Base-by-base conservation (phyloP, 2,888 invertebrate genomes). In the Stenichneumon culpator region DNA sequence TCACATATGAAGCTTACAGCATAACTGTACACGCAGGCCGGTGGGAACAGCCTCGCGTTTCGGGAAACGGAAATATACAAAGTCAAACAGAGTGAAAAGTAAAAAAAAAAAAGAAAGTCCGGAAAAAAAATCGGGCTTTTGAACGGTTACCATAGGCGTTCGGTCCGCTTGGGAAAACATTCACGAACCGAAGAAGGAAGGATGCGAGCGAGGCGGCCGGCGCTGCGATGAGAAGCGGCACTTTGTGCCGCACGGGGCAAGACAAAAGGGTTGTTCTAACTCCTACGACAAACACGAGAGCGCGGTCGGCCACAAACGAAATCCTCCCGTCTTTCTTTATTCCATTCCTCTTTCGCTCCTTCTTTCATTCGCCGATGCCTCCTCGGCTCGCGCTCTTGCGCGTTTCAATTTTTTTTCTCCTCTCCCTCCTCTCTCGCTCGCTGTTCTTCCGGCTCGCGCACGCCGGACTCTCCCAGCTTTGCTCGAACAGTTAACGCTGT, bases 231-330 rank as follows among this genome's bases (percentile, higher is more conserved):
- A 72, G 82, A 36, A 74, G 88, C 88, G 87, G 86, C 81, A 68
- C 84, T 89, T 90, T 87, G 88, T 88, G 85, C 84, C 82, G 28
- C 83, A 16, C 44, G 14, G 73, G 79, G 54, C 77, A 60, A 79
- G 82, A 81, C 83, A 70, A 86, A 85, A 83, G 84, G 88, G 87
- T 87, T 85, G 89, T 89, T 89, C 90, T 92, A 92, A 92, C 92
- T 90, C 89, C 83, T 89, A 91, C 86, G 90, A 89, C 91, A 92
- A 92, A 92, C 90, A 91, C 74, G 83, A 87, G 83, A 89, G 85
- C 83, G 86, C 88, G 89, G 89, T 88, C 89, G 89, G 89, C 84
- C 87, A 90, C 91, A 91, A 91, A 91, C 90, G 90, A 90, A 89
- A 88, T 87, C 68, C 80, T 77, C 79, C 72, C 52, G 11, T 63